These are phyloP conservation scores for Hydrolagus affinis DNA, from an alignment of 2,113 vertebrate genomes.

Conservation along the genomic window DNA sequence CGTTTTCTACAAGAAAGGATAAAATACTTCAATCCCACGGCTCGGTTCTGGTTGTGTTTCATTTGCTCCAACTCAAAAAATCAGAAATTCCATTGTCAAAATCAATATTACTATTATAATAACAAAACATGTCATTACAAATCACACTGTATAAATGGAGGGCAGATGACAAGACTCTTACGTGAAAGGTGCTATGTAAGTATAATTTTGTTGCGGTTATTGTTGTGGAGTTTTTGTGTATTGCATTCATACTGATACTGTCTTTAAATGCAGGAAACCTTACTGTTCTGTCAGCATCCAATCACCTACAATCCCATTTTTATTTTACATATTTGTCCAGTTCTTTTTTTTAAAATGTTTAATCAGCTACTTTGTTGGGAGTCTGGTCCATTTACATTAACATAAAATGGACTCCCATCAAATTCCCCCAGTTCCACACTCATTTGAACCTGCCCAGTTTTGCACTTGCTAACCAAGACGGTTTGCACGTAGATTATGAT, in stretches of 20 bases:
- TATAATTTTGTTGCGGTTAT: not conserved
- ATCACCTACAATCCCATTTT: not conserved
- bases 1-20: slow-evolving; percentile 61
- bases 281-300: too few species aligned
- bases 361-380: not conserved
- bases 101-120: not conserved
- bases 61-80: not conserved
- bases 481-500: too few species aligned
- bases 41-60: not conserved
- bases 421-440: too few species aligned
- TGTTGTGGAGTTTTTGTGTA: not conserved
- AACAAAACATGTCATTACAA: too few species aligned
- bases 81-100: not conserved
- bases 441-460: too few species aligned
- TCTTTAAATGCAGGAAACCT: too few species aligned
- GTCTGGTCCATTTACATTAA: not conserved
- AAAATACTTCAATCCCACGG: not conserved
- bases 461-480: too few species aligned
- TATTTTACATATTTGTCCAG: not conserved
- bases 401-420: too few species aligned
- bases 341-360: not conserved
- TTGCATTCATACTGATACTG: too few species aligned
- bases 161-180: not conserved
- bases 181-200: not conserved
- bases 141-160: too few species aligned